phyloP scores from a whole-genome alignment of 2,888 invertebrate species.

The Dyspetes luteomarginatus region DNA sequence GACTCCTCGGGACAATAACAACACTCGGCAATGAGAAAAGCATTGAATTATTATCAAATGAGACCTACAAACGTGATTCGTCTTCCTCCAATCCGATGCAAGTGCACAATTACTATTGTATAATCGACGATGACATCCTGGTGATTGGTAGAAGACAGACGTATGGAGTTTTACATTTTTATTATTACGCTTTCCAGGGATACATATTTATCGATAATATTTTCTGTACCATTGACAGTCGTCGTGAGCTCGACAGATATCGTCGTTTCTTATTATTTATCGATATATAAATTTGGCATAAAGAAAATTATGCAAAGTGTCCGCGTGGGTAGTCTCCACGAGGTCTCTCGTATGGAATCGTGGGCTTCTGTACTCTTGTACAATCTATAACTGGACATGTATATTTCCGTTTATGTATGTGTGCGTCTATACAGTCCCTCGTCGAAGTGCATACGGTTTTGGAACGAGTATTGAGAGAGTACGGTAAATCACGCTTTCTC shows the following conservation, averaged over 20 bases:
- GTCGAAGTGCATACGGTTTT: constrained; percentile 36
- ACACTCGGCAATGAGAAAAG: neutral
- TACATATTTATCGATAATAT: constrained; percentile 19
- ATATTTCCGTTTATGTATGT: neutral
- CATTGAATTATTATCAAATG: neutral
- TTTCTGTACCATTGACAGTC: constrained; percentile 14
- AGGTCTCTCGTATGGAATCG: constrained; percentile 27
- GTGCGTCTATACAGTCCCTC: constrained; percentile 25
- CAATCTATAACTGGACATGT: neutral
- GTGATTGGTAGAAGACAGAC: constrained; percentile 5
- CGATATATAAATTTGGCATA: constrained; percentile 55
- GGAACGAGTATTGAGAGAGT: constrained; percentile 59
- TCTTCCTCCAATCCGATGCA: neutral
- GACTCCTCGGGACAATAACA: neutral
- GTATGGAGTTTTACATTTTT: constrained; percentile 8
- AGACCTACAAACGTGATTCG: neutral
- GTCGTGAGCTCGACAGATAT: constrained; percentile 37
- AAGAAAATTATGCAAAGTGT: constrained; percentile 65
- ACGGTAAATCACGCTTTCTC: constrained; percentile 63
- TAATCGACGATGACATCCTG: neutral
- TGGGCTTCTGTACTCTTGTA: constrained; percentile 35
- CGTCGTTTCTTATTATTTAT: constrained; percentile 48
- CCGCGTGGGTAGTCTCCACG: constrained; percentile 57
- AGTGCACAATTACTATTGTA: neutral
- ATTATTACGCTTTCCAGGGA: constrained; percentile 22